Evolutionary conservation across 2,888 invertebrate genomes (phyloP).

Genomic region (Cephalotes varians): DNA sequence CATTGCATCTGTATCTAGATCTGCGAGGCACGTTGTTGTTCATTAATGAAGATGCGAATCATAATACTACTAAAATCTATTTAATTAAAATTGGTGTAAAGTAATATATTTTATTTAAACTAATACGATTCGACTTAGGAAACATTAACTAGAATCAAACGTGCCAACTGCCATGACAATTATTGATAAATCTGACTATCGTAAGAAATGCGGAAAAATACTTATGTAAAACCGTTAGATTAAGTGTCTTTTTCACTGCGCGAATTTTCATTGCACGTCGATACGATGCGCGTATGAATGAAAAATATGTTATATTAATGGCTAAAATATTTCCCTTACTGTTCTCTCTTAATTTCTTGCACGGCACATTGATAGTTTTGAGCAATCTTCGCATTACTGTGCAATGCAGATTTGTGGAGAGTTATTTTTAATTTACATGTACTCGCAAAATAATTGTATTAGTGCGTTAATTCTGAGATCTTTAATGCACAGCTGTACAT

Average conservation of each 20-base stretch:
- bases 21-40: constrained; percentile 64
- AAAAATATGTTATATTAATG: background rate
- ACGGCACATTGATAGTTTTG: background rate
- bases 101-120: constrained; percentile 53
- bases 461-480: constrained; percentile 10
- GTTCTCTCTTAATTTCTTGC: background rate
- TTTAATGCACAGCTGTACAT: constrained; percentile 36
- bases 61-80: constrained; percentile 61
- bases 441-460: constrained; percentile 29
- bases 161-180: constrained; percentile 70
- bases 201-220: constrained; percentile 38
- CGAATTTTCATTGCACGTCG: constrained; percentile 16
- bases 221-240: constrained; percentile 16
- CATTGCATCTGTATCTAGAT: constrained; percentile 68
- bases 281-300: constrained; percentile 11
- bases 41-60: constrained; percentile 48
- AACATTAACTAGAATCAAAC: constrained; percentile 53
- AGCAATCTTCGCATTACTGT: background rate
- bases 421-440: constrained; percentile 37
- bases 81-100: constrained; percentile 52
- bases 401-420: constrained; percentile 20
- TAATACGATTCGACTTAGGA: constrained; percentile 33
- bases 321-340: background rate
- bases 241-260: constrained; percentile 21
- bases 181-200: constrained; percentile 66